Conservation (phyloP, 1,140 invertebrate genomes). For the Lasioglossum baleicum region DNA sequence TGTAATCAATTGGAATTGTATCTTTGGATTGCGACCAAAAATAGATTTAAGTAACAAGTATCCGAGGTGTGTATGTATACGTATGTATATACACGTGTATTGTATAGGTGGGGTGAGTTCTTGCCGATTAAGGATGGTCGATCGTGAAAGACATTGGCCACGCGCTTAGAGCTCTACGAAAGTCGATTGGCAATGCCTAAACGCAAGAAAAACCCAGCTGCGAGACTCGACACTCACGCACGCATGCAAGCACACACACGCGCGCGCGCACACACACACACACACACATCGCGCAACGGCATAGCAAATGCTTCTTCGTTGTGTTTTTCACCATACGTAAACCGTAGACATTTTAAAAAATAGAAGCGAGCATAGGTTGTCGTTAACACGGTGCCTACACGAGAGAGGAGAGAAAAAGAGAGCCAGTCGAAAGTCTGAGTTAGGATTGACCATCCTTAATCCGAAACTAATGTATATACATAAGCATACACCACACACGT, state of each 20-base stretch:
- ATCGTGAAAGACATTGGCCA: slow-evolving; percentile 45
- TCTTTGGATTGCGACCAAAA: slow-evolving; percentile 66
- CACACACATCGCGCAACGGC: too few species aligned
- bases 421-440: slow-evolving; percentile 24
- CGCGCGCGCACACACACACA: too few species aligned
- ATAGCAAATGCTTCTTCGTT: slow-evolving; percentile 31
- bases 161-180: slow-evolving; percentile 11
- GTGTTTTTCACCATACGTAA: slow-evolving; percentile 34
- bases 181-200: not conserved
- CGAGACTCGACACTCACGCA: not conserved
- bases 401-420: slow-evolving; percentile 1
- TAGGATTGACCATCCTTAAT: slow-evolving; percentile 59
- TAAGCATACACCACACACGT: not conserved
- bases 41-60: slow-evolving; percentile 66
- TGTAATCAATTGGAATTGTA: slow-evolving; percentile 59
- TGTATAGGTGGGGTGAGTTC: slow-evolving; percentile 49
- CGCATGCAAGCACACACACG: too few species aligned
- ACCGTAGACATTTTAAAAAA: slow-evolving; percentile 10
- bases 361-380: not conserved
- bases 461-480: slow-evolving; percentile 38
- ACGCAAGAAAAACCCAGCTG: not conserved
- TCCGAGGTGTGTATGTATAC: too few species aligned
- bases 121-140: slow-evolving; percentile 57
- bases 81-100: not conserved
- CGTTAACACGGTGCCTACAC: slow-evolving; percentile 13